Conservation (phyloP, 2,113 vertebrate species). For the Microtus pennsylvanicus region DNA sequence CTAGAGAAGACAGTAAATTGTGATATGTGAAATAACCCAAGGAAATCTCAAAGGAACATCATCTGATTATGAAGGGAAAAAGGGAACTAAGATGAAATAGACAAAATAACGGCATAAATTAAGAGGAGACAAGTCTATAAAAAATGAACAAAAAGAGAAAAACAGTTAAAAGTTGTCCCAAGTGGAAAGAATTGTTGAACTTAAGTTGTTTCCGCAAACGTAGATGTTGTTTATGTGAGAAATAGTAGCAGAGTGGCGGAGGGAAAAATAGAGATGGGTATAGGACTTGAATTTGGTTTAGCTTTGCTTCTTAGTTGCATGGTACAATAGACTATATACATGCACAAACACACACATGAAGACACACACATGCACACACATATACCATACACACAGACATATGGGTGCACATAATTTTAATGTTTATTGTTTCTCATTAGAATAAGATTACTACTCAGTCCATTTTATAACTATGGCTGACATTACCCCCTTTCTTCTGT, state of each 20-base stretch:
- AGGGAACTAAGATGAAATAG: background rate
- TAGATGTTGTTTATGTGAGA: background rate
- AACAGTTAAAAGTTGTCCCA: background rate
- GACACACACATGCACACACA: background rate
- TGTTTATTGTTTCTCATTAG: background rate
- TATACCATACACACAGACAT: background rate
- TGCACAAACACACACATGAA: background rate
- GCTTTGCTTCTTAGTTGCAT: background rate
- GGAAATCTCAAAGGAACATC: conserved; percentile 1
- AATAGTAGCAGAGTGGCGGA: background rate
- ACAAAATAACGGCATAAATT: background rate
- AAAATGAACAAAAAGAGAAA: background rate
- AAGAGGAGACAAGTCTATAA: background rate
- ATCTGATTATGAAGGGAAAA: background rate
- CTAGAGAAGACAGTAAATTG: background rate
- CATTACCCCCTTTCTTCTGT: background rate
- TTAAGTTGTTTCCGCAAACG: background rate
- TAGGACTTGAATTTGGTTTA: background rate
- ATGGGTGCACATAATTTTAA: background rate
- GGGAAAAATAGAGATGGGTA: background rate
- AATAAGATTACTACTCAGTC: background rate
- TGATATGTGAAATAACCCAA: background rate
- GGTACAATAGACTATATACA: background rate
- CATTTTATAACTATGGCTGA: background rate
- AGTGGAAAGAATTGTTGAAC: background rate